Evolutionary conservation across 2,797 vertebrate genomes (phyloP).

Genomic region (Phyllotis vaccarum): DNA sequence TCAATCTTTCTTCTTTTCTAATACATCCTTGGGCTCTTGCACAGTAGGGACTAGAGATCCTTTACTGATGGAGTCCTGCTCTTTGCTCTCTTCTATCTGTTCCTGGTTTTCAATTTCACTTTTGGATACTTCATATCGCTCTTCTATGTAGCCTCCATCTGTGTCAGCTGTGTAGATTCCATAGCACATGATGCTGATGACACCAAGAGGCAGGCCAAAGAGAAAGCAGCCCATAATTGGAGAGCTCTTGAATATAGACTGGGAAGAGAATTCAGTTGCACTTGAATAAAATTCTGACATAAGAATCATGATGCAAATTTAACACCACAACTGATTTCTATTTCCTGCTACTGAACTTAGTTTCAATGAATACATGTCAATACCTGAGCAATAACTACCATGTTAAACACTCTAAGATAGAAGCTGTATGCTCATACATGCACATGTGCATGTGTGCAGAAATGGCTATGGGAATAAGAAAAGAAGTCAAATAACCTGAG

Average conservation of each 20-base stretch:
- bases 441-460: not conserved
- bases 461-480: not conserved
- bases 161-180: conserved; percentile 97
- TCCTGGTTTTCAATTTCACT: conserved; percentile 90
- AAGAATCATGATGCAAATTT: not conserved
- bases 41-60: conserved; percentile 85
- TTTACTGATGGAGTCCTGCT: conserved; percentile 86
- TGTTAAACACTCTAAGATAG: not conserved
- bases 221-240: conserved; percentile 98
- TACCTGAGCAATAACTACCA: not conserved
- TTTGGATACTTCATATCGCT: conserved; percentile 88
- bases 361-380: not conserved
- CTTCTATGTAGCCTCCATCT: conserved; percentile 90
- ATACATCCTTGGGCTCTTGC: conserved; percentile 90
- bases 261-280: conserved; percentile 1
- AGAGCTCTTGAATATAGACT: conserved; percentile 98
- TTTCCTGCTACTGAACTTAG: not conserved
- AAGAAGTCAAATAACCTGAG: too few species aligned
- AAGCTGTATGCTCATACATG: not conserved
- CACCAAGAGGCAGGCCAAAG: conserved; percentile 97
- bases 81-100: conserved; percentile 89
- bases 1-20: conserved; percentile 97
- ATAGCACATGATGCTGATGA: conserved; percentile 99
- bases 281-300: not conserved
- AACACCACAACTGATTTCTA: not conserved